Conservation (phyloP, 2,113 vertebrate species). For the Pomatostomus ruficeps region DNA sequence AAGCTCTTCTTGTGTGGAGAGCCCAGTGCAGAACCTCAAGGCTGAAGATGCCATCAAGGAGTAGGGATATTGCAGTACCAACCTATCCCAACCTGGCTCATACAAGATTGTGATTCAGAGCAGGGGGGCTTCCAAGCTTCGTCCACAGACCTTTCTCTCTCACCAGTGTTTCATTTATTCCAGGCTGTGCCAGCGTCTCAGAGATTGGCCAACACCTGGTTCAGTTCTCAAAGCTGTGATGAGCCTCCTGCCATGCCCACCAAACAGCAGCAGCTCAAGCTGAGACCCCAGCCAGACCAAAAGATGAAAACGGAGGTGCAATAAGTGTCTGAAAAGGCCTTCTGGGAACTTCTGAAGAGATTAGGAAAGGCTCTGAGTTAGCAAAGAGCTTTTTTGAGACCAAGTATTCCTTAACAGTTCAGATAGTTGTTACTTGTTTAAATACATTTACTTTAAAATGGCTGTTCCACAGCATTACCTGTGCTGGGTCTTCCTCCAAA, state of each 20-base stretch:
- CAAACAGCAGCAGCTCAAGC: not conserved
- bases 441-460: not conserved
- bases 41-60: not conserved
- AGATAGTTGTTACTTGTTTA: not conserved
- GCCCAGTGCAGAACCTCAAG: accelerated
- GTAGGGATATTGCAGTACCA: not conserved
- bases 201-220: conserved; percentile 33
- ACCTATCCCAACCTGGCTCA: not conserved
- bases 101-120: not conserved
- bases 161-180: not conserved
- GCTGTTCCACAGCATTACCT: not conserved
- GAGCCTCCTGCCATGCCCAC: not conserved
- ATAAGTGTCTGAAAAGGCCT: not conserved
- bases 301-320: not conserved
- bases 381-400: not conserved
- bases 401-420: not conserved
- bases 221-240: conserved; percentile 30
- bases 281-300: not conserved
- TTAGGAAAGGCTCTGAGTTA: not conserved
- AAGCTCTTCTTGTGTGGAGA: not conserved
- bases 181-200: conserved; percentile 12
- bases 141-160: not conserved
- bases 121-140: not conserved
- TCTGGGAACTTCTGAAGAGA: not conserved
- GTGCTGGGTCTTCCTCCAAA: not conserved